Evolutionary conservation across 2,797 vertebrate species (phyloP).

Genomic region (Arnoldichthys spilopterus): DNA sequence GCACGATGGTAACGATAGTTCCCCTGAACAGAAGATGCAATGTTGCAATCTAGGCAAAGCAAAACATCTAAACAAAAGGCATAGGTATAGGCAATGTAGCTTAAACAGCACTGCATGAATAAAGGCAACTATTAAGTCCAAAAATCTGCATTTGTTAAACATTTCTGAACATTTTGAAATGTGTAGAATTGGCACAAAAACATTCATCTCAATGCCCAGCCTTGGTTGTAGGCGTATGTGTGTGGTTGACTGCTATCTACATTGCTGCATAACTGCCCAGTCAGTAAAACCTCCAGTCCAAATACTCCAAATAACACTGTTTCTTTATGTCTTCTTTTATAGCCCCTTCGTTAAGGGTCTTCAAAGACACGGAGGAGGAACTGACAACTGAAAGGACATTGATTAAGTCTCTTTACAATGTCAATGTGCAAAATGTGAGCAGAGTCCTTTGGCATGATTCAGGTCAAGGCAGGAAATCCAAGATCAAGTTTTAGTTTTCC

Average conservation of each 20-base stretch:
- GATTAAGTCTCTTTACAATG: constrained; percentile 54
- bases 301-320: constrained; percentile 23
- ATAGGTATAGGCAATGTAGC: constrained; percentile 11
- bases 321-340: constrained; percentile 15
- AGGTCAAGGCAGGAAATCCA: constrained; percentile 45
- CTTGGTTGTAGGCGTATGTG: constrained; percentile 15
- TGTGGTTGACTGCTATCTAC: constrained; percentile 2
- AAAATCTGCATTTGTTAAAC: constrained; percentile 29
- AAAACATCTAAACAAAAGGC: constrained; percentile 23
- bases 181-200: constrained; percentile 34
- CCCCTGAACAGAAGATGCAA: constrained; percentile 39
- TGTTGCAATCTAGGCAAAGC: constrained; percentile 18
- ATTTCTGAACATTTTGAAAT: constrained; percentile 32
- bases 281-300: constrained; percentile 17
- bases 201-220: constrained; percentile 20
- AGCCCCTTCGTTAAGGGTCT: constrained; percentile 42
- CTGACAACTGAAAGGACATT: neutral
- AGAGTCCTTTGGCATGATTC: constrained; percentile 59
- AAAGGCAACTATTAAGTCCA: constrained; percentile 41
- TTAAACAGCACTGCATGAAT: constrained; percentile 20
- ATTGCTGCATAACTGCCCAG: constrained; percentile 3
- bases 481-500: constrained; percentile 48
- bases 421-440: constrained; percentile 74
- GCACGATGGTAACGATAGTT: constrained; percentile 48
- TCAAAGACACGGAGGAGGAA: constrained; percentile 6